A percentile compares a stretch with the other conserved stretches of the same genome.
These are phyloP conservation scores for Phainopepla nitens DNA, from an alignment of 2,113 vertebrate species.

Conservation along the genomic window DNA sequence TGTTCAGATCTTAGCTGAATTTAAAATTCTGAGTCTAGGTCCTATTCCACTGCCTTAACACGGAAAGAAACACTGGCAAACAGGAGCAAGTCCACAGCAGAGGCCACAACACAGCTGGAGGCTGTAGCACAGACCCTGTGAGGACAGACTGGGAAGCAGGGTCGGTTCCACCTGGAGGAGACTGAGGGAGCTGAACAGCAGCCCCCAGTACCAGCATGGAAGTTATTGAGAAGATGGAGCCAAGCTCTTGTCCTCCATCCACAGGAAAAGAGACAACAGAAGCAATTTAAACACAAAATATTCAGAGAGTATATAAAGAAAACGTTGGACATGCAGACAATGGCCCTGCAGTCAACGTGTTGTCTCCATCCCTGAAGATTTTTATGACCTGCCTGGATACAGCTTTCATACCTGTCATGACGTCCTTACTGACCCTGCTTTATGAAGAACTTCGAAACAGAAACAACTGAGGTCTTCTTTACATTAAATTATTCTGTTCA, in stretches of 20 bases:
- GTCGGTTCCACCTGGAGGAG: neutral
- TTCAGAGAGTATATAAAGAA: neutral
- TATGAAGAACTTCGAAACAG: neutral
- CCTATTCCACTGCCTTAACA: neutral
- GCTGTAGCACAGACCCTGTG: neutral
- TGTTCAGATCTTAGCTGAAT: neutral
- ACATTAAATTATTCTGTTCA: neutral
- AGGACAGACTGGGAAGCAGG: rapidly evolving
- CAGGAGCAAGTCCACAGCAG: neutral
- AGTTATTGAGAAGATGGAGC: neutral
- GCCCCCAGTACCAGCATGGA: neutral
- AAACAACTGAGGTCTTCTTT: neutral
- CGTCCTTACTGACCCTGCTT: neutral
- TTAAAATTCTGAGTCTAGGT: neutral
- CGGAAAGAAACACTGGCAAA: neutral
- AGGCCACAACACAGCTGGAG: rapidly evolving
- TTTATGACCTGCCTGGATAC: neutral
- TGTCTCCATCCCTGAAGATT: neutral
- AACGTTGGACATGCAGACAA: neutral
- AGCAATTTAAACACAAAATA: neutral
- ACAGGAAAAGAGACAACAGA: neutral
- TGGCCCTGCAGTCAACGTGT: rapidly evolving
- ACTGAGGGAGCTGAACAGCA: neutral
- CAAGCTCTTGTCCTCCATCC: neutral
- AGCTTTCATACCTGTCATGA: neutral